A percentile compares a stretch with the other conserved stretches of the same genome.
Conservation (phyloP, 2,797 vertebrate species). For the Sebastes matsubarae region DNA sequence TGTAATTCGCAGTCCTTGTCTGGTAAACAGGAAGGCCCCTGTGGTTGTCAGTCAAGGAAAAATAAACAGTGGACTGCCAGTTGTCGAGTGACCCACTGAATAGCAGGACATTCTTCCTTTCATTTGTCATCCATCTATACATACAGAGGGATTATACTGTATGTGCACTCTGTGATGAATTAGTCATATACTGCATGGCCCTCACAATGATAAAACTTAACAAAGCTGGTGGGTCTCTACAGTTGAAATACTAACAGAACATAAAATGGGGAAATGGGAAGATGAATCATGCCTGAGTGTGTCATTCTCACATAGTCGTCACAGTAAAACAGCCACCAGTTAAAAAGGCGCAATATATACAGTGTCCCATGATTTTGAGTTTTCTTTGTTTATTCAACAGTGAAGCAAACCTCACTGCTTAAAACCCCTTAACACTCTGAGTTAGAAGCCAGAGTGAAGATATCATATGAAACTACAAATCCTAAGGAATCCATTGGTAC, state of each 20-base stretch:
- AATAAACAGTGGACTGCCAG: conserved; percentile 55
- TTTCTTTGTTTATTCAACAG: not conserved
- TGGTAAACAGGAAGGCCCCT: conserved; percentile 43
- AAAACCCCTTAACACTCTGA: not conserved
- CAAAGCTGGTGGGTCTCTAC: not conserved
- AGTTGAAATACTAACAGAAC: not conserved
- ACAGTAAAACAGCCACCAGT: not conserved
- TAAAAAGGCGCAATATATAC: not conserved
- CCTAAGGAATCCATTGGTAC: no score
- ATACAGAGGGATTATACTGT: not conserved
- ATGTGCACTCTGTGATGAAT: not conserved
- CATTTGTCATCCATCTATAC: not conserved
- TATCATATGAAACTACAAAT: no score
- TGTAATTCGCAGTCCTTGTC: conserved; percentile 13
- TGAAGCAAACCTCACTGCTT: not conserved
- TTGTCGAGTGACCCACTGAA: conserved; percentile 56
- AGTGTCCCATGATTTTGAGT: not conserved
- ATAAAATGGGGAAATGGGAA: conserved; percentile 8
- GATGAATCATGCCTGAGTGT: not conserved
- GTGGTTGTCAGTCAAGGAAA: conserved; percentile 1
- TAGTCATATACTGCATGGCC: not conserved
- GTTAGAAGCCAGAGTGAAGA: no score
- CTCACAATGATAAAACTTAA: not conserved
- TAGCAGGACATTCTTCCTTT: not conserved
- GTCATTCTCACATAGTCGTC: not conserved